Base-by-base conservation (phyloP, 2,888 invertebrate genomes). In the Drosophila formosana region DNA sequence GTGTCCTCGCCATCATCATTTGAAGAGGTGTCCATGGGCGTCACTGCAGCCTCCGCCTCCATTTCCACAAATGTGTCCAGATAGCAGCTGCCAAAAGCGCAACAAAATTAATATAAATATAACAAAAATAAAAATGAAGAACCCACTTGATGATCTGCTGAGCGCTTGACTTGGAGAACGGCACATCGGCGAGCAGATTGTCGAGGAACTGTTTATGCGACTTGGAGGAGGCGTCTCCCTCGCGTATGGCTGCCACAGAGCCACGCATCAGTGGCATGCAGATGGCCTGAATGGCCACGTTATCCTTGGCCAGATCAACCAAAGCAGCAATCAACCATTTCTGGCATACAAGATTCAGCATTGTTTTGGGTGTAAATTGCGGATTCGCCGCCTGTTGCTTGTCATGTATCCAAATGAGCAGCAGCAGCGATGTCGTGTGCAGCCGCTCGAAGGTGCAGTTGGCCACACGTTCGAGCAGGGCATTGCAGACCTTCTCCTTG, bases 331-430 rank as follows among this genome's bases (percentile, higher is more conserved):
- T 85, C 11, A 95, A 90, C 94, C 94, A 94, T 6, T 92, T 84
- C 11, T 92, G 91, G 43, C 90, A 86, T 0, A 93, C 90, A 9
- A 95, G 91, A 83, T 94, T 93, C 26, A 91, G 85, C 2, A 96
- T 89, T 1, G 95, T 93, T 32, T 92, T 92, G 11, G 93, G 92
- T 0, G 95, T 93, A 52, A 96, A 93, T 8, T 84, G 89, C 0
- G 89, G 93, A 2, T 94, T 86, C 41, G 93, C 93, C 65, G 91
- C 88, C 11, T 91, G 89, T 62, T 97, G 96, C 11, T 94, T 94
- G 73, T 95, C 95, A 86, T 95, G 96, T 52, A 97, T 93, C 76
- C 96, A 93, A n/a, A 95, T 93, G 26, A 97, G 91, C 11, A 96
- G 92, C 41, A 96, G 91, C 7, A 95, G 92, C 0, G 95, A 94